Evolutionary conservation across 2,113 vertebrate species (phyloP).

Genomic region (Aythya baeri): DNA sequence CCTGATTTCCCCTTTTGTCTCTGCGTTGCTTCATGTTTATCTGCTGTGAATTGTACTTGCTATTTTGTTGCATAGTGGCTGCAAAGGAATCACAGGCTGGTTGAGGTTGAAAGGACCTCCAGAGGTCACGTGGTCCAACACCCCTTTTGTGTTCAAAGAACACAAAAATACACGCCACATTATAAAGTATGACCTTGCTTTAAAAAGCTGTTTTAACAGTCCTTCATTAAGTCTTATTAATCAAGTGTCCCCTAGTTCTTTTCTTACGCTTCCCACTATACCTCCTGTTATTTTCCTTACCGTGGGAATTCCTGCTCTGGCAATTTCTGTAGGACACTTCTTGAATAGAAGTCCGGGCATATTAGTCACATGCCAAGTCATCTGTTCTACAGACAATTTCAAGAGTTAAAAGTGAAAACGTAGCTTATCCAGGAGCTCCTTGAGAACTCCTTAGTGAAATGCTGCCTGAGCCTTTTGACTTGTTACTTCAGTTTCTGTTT

Average conservation of each 20-base stretch:
- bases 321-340: not conserved
- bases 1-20: not conserved
- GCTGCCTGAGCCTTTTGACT: not conserved
- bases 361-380: not conserved
- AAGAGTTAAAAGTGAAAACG: not conserved
- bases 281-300: not conserved
- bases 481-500: not conserved
- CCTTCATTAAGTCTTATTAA: not conserved
- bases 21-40: not conserved
- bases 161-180: not conserved
- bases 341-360: not conserved
- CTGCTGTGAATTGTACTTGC: not conserved
- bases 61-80: not conserved
- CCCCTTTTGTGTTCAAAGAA: too few relatives aligned
- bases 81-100: not conserved
- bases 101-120: not conserved
- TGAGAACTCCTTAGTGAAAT: not conserved
- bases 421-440: not conserved
- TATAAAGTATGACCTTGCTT: not conserved
- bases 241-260: not conserved
- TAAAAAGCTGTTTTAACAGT: not conserved
- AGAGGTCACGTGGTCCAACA: not conserved
- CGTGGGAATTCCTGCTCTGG: not conserved
- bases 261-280: not conserved
- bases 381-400: not conserved